These are phyloP conservation scores for Tetheella fluctuosa DNA, from an alignment of 2,888 invertebrate genomes.

Conservation along the genomic window DNA sequence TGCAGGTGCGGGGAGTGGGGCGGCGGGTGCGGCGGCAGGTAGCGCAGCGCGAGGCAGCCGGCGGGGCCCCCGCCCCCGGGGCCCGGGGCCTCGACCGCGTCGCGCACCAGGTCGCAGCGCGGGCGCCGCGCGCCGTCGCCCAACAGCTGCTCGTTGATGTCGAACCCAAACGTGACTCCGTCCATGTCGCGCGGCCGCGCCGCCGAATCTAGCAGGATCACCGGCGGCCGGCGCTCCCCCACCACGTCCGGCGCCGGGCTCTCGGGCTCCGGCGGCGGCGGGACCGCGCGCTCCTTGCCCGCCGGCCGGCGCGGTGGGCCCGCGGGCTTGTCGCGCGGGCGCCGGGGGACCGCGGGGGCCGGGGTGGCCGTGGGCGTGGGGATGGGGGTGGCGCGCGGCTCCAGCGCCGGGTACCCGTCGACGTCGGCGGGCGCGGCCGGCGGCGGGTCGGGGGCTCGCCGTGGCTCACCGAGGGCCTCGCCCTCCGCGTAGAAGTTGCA, in stretches of 20 bases:
- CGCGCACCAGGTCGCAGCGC: constrained; percentile 60
- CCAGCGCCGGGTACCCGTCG: constrained; percentile 42
- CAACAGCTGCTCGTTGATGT: constrained; percentile 89
- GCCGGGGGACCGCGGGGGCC: constrained; percentile 19
- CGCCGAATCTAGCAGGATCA: constrained; percentile 88
- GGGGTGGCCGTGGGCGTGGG: constrained; percentile 29
- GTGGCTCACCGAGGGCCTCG: constrained; percentile 31
- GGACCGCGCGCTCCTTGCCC: constrained; percentile 25
- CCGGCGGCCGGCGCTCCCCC: constrained; percentile 86
- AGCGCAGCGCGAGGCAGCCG: constrained; percentile 52
- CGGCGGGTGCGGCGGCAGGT: constrained; percentile 57
- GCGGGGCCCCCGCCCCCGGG: constrained; percentile 34
- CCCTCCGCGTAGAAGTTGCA: constrained; percentile 79
- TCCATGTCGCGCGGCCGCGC: constrained; percentile 80
- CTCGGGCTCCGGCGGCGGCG: constrained; percentile 38
- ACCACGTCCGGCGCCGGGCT: constrained; percentile 73
- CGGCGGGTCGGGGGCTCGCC: constrained; percentile 26
- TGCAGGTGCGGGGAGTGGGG: constrained; percentile 48
- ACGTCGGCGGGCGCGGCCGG: constrained; percentile 29
- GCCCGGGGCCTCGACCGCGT: constrained; percentile 47
- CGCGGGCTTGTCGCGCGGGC: constrained; percentile 28
- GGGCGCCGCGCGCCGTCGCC: constrained; percentile 62
- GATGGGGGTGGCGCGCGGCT: constrained; percentile 27
- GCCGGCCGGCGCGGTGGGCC: constrained; percentile 19
- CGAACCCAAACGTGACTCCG: constrained; percentile 92